Conservation (phyloP, 2,113 vertebrate species). For the Hucho hucho region DNA sequence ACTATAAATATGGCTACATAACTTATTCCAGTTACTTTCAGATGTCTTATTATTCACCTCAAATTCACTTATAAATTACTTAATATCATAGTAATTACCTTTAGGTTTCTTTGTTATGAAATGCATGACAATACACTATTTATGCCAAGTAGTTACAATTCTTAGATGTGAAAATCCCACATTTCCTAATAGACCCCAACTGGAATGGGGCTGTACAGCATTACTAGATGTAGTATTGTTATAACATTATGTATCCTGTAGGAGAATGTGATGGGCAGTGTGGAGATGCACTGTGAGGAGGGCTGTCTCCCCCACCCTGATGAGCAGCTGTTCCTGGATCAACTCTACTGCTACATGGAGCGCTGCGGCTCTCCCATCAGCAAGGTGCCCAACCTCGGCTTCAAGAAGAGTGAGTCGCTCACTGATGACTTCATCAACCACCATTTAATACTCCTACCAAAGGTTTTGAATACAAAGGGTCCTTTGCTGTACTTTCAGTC, state of each 20-base stretch:
- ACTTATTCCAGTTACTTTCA: background rate
- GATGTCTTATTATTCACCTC: too few relatives aligned
- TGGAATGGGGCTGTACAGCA: too few relatives aligned
- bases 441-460: background rate
- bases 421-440: background rate
- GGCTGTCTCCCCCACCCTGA: constrained; percentile 77
- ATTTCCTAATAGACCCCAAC: too few relatives aligned
- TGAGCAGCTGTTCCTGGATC: constrained; percentile 78
- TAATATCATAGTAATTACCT: too few relatives aligned
- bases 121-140: background rate
- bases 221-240: too few relatives aligned
- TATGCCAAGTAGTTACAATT: too few relatives aligned
- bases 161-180: too few relatives aligned
- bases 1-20: background rate
- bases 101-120: background rate
- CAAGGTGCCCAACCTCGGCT: constrained; percentile 81
- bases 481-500: background rate
- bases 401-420: constrained; percentile 77
- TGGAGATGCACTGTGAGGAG: constrained; percentile 70
- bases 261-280: constrained; percentile 77
- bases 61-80: too few relatives aligned
- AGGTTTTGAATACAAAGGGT: background rate
- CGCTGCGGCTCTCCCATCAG: constrained; percentile 70
- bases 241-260: constrained; percentile 16
- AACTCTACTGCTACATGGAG: constrained; percentile 76